Evolutionary conservation across 2,888 invertebrate genomes (phyloP), one percentile per base, ranked within the genome.

Genomic region (Hesperia comma): DNA sequence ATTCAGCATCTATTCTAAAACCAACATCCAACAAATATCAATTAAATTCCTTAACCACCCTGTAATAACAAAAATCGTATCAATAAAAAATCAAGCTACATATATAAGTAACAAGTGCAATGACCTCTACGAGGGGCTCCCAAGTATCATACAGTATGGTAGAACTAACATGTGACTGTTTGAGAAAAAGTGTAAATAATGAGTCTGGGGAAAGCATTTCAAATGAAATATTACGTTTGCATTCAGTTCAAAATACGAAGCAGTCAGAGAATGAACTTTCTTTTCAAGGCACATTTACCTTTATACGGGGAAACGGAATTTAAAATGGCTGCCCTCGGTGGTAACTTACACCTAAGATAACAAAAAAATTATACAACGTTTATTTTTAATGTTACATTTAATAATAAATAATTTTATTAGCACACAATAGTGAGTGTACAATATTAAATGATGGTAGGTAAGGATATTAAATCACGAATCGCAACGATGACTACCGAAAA

Each of bases 101-200:
- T n/a, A n/a, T n/a, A 21, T n/a, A 41, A 7, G n/a, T 26, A 12
- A 37, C 12, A 58, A 32, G 32, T 19, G 57, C 58, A 58, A 41
- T 53, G 40, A 64, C 64, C 58, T 57, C 3, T 41, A 10, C 26
- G 6, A 33, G 19, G 64, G 53, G 56, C 37, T 10, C 32, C 10
- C 49, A 57, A 57, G 64, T 64, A 21, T 17, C 51, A 41, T 57
- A 57, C 17, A 41, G 26, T 54, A 62, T 26, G 53, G 37, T 17
- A 61, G 54, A 64, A 53, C 40, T 40, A 41, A 57, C 32, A 49
- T 21, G 49, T 26, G 49, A 5, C 26, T 49, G 63, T 57, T 49
- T 57, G 56, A 57, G 19, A 63, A 63, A 55, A 56, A 63, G 63
- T 63, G 40, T 63, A 63, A 63, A 63, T 63, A 63, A 63, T 63